Conservation (phyloP, 2,113 vertebrate species). For the Zonotrichia leucophrys region DNA sequence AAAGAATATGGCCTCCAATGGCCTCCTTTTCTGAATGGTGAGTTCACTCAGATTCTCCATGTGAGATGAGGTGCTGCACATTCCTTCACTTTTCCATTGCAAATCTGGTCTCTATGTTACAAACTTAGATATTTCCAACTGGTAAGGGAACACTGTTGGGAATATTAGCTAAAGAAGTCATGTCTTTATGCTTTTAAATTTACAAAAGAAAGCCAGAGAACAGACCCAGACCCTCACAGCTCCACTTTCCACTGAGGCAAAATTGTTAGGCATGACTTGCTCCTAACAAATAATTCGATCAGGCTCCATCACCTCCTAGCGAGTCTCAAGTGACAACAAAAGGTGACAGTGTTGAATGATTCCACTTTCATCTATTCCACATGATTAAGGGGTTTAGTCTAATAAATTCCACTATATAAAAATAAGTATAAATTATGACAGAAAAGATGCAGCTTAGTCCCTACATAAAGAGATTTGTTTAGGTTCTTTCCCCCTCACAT, state of each 20-base stretch:
- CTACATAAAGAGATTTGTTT: slow-evolving; percentile 46
- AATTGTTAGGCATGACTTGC: background rate
- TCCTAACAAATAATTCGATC: slow-evolving; percentile 11
- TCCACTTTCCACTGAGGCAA: background rate
- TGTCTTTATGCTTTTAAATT: background rate
- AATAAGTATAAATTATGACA: slow-evolving; percentile 49
- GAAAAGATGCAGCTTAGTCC: slow-evolving; percentile 34
- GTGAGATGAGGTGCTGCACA: background rate
- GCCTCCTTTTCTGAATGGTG: background rate
- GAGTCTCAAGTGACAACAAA: slow-evolving; percentile 23
- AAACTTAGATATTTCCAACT: background rate
- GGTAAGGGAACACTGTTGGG: background rate
- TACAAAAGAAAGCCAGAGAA: background rate
- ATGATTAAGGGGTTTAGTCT: slow-evolving; percentile 25
- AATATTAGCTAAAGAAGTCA: background rate
- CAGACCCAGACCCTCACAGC: background rate
- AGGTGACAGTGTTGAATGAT: slow-evolving; percentile 28
- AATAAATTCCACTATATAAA: slow-evolving; percentile 46
- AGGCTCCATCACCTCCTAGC: background rate
- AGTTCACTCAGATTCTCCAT: background rate
- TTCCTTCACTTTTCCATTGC: background rate
- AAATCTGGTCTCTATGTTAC: background rate
- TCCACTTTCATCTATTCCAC: slow-evolving; percentile 46
- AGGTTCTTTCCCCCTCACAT: background rate
- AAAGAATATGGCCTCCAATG: background rate